Conservation (phyloP, 1,140 invertebrate species). For the Saccostrea echinata region DNA sequence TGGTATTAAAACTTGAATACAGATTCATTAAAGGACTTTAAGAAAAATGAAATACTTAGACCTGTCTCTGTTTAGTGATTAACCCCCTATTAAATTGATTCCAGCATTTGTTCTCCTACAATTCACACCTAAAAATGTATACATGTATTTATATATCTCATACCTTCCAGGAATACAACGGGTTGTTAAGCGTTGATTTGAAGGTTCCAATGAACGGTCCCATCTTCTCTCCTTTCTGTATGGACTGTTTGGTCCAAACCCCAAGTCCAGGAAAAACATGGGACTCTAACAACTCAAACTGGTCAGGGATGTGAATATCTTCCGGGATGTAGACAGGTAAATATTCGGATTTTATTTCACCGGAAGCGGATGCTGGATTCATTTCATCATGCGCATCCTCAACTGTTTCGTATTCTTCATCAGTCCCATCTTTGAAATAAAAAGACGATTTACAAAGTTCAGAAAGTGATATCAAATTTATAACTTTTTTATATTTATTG, state of each 20-base stretch:
- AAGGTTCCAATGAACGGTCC: slow-evolving; percentile 41
- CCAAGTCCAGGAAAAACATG: slow-evolving; percentile 39
- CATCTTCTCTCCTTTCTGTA: slow-evolving; percentile 39
- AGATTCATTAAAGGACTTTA: slow-evolving; percentile 26
- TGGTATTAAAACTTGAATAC: slow-evolving; percentile 32
- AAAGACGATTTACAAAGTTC: background rate
- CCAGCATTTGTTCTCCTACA: background rate
- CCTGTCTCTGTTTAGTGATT: background rate
- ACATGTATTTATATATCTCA: background rate
- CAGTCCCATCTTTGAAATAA: background rate
- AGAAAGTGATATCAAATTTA: background rate
- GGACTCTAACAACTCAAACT: slow-evolving; percentile 42
- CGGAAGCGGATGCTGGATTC: background rate
- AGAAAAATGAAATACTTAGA: background rate
- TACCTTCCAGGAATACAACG: slow-evolving; percentile 41
- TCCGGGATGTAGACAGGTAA: slow-evolving; percentile 47
- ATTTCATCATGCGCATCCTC: slow-evolving; percentile 6
- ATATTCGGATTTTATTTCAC: slow-evolving; percentile 36
- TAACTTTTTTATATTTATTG: background rate
- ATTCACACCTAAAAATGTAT: background rate
- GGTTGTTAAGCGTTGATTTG: background rate
- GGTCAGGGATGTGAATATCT: slow-evolving; percentile 43
- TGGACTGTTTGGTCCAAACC: slow-evolving; percentile 26
- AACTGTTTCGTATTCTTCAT: slow-evolving; percentile 3
- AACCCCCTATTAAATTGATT: background rate